Percentiles rank a stretch among this genome's conserved stretches.
Evolutionary conservation across 2,113 vertebrate species (phyloP).

Genomic region (Empidonax traillii): DNA sequence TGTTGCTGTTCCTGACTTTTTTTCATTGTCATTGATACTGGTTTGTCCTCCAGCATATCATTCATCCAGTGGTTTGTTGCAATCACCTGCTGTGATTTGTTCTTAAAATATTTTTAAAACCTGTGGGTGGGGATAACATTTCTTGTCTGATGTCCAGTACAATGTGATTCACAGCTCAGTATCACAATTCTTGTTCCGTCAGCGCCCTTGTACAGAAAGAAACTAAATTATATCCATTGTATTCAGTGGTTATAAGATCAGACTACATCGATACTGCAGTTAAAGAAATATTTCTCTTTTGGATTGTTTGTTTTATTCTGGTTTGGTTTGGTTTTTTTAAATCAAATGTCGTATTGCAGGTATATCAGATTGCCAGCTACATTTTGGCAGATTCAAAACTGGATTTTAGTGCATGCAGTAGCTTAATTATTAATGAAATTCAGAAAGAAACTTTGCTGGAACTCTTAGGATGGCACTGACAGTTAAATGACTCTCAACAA

Average conservation of each 20-base stretch:
- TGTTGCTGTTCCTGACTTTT: not conserved
- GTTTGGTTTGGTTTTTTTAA: not conserved
- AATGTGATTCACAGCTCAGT: not conserved
- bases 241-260: not conserved
- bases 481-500: not conserved
- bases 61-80: not conserved
- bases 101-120: slow-evolving; percentile 29
- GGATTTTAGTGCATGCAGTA: not conserved
- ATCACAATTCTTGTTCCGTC: not conserved
- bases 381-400: not conserved
- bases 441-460: not conserved
- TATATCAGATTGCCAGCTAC: not conserved
- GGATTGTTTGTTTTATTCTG: not conserved
- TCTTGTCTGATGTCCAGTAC: not conserved
- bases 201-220: not conserved
- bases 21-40: not conserved
- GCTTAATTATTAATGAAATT: not conserved
- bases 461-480: not conserved
- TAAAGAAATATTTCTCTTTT: not conserved
- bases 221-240: not conserved
- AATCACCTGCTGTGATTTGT: slow-evolving; percentile 16
- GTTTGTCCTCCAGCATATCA: not conserved
- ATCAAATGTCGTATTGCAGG: not conserved
- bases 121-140: not conserved
- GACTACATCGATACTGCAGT: not conserved